Evolutionary conservation across 53 echinoderm and acorn worm genomes (phyloP).

Genomic region (Zoroaster sp.): DNA sequence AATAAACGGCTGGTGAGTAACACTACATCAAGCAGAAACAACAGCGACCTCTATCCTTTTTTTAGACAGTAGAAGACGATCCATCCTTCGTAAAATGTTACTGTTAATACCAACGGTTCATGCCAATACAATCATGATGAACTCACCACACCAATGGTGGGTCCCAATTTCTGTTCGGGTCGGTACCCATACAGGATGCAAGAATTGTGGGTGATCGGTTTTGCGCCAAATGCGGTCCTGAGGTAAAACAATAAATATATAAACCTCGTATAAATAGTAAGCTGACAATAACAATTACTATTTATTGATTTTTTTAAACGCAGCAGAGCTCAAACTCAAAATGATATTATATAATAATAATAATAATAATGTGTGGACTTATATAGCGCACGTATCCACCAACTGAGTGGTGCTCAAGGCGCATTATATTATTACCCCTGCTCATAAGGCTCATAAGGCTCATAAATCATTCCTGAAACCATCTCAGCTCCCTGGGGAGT

Average conservation of each 20-base stretch:
- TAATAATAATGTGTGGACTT: too few species aligned
- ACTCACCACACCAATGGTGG: constrained; percentile 79
- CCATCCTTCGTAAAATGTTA: neutral
- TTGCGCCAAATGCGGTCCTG: constrained; percentile 82
- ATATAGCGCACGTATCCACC: too few species aligned
- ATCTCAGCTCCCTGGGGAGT: too few species aligned
- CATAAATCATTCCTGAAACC: too few species aligned
- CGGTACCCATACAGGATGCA: constrained; percentile 59
- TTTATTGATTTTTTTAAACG: too few species aligned
- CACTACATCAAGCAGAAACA: neutral
- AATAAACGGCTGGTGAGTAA: neutral
- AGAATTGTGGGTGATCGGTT: constrained; percentile 58
- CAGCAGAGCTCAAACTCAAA: too few species aligned
- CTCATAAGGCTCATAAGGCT: too few species aligned
- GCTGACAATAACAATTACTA: too few species aligned
- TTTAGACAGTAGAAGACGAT: neutral
- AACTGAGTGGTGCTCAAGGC: too few species aligned
- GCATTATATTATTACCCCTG: too few species aligned
- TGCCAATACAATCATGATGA: neutral
- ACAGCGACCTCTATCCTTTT: neutral
- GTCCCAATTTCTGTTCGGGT: constrained; percentile 85
- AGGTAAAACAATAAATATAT: neutral
- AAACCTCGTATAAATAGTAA: neutral
- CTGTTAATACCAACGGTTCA: neutral
- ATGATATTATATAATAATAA: too few species aligned